Percentiles rank a stretch among this genome's conserved stretches.
Evolutionary conservation across 2,113 vertebrate species (phyloP).

Genomic region (Podocnemis expansa): DNA sequence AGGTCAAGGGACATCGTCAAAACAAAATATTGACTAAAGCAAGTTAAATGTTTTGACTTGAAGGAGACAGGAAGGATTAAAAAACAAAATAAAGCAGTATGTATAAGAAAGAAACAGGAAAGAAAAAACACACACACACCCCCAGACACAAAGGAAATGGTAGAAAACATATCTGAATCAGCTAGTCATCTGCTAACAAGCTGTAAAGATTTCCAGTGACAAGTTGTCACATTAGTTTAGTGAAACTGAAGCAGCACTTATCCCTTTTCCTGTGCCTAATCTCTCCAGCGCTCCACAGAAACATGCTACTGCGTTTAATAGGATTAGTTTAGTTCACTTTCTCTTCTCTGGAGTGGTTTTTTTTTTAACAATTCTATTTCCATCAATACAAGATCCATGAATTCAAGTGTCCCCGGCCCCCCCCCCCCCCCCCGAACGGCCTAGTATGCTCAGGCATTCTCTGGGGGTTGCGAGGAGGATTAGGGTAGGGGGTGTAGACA

Average conservation of each 20-base stretch:
- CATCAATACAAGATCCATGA: constrained; percentile 52
- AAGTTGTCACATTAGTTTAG: constrained; percentile 90
- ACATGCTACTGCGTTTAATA: constrained; percentile 83
- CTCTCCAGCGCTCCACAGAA: constrained; percentile 80
- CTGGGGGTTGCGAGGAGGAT: not conserved
- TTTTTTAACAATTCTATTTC: constrained; percentile 77
- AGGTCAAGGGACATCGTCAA: constrained; percentile 82
- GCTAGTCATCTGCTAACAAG: constrained; percentile 84
- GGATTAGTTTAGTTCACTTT: constrained; percentile 84
- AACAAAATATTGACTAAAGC: constrained; percentile 82
- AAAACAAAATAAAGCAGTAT: constrained; percentile 76
- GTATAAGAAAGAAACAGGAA: constrained; percentile 81
- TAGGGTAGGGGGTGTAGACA: not conserved
- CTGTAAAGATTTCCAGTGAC: constrained; percentile 86
- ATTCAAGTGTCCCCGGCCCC: constrained; percentile 50
- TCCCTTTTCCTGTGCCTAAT: constrained; percentile 85
- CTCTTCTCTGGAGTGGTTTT: constrained; percentile 65
- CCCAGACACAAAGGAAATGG: constrained; percentile 78
- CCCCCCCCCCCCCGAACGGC: too few relatives aligned
- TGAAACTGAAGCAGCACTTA: constrained; percentile 84
- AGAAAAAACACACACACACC: constrained; percentile 58
- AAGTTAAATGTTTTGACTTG: constrained; percentile 86
- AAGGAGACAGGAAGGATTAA: constrained; percentile 84
- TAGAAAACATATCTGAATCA: constrained; percentile 83
- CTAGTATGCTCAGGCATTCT: not conserved